A percentile compares a stretch with the other conserved stretches of the same genome.
These are phyloP conservation scores for Papilio xuthus DNA, from an alignment of 1,140 invertebrate species.

Conservation along the genomic window DNA sequence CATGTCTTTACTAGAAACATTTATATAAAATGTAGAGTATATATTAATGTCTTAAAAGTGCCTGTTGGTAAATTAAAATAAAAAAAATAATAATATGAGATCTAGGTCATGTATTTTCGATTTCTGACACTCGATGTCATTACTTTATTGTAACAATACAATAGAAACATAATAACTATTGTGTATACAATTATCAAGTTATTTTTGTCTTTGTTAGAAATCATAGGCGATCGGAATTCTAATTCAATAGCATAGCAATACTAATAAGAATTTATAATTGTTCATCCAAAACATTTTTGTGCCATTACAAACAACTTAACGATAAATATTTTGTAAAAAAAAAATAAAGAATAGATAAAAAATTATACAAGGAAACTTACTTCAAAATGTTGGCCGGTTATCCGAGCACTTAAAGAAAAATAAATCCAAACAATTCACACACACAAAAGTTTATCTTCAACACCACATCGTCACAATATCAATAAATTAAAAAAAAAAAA, in stretches of 20 bases:
- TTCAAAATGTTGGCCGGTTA: constrained; percentile 35
- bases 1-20: too few species aligned
- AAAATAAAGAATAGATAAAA: not conserved
- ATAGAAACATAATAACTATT: not conserved
- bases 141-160: not conserved
- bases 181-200: not conserved
- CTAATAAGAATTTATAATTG: constrained; percentile 2
- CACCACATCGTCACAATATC: not conserved
- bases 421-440: constrained; percentile 16
- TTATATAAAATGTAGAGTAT: too few species aligned
- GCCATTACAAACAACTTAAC: not conserved
- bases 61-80: not conserved
- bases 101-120: not conserved
- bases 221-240: not conserved
- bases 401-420: not conserved
- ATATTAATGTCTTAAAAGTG: too few species aligned
- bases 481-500: constrained; percentile 2
- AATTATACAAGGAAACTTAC: not conserved
- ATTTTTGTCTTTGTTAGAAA: constrained; percentile 21
- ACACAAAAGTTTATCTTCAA: not conserved
- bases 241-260: not conserved
- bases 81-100: not conserved
- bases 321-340: not conserved
- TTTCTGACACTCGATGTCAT: not conserved
- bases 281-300: not conserved